phyloP scores from a whole-genome alignment of 1,140 invertebrate genomes.

The Druon quercuslanigerum region DNA sequence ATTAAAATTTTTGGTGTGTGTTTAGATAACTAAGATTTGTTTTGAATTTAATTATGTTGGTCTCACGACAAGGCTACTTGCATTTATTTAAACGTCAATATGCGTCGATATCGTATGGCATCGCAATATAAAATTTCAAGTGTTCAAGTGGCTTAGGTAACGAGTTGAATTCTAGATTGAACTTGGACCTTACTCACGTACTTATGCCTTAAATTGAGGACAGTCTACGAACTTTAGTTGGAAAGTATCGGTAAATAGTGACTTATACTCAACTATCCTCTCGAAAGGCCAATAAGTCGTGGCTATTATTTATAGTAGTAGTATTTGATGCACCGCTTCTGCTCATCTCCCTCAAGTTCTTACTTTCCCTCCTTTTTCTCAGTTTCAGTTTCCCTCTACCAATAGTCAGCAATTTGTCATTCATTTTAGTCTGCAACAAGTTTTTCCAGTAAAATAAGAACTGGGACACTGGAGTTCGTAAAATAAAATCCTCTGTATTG shows the following conservation, averaged over 20 bases:
- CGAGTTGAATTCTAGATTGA: slow-evolving; percentile 54
- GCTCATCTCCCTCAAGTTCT: neutral
- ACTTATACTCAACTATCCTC: slow-evolving; percentile 43
- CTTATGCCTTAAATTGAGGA: slow-evolving; percentile 41
- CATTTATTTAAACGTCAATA: slow-evolving; percentile 22
- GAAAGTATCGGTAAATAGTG: slow-evolving; percentile 59
- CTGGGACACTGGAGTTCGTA: too few species aligned
- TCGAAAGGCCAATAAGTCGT: slow-evolving; percentile 55
- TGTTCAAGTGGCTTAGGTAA: slow-evolving; percentile 47
- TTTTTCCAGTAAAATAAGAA: too few species aligned
- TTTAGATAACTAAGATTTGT: too few species aligned
- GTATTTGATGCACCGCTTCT: slow-evolving; percentile 40
- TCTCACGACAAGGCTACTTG: neutral
- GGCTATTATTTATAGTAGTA: slow-evolving; percentile 59
- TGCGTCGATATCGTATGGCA: slow-evolving; percentile 8
- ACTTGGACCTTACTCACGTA: slow-evolving; percentile 53
- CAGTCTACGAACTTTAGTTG: slow-evolving; percentile 49
- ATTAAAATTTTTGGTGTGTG: too few species aligned
- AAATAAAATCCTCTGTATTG: too few species aligned
- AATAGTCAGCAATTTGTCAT: neutral
- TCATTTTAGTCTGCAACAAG: neutral
- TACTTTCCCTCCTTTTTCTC: slow-evolving; percentile 1
- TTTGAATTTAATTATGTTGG: neutral
- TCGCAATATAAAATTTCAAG: slow-evolving; percentile 41
- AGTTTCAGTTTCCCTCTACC: neutral